Conservation (phyloP, 2,888 invertebrate species). For the Caenorhabditis doughertyi region DNA sequence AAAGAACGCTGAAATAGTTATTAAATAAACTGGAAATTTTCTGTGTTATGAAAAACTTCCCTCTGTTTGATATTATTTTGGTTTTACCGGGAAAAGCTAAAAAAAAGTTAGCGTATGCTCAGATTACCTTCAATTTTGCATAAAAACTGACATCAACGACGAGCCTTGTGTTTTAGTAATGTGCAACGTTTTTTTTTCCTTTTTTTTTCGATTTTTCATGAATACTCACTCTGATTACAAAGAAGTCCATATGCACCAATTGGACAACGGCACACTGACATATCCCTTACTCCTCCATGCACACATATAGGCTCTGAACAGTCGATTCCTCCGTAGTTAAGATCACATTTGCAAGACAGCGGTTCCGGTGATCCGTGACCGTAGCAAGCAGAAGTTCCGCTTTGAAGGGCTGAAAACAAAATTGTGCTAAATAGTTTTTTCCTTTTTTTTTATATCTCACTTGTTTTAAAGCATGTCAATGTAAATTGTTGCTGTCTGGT, state of each 20-base stretch:
- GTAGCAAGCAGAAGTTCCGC: slow-evolving; percentile 5
- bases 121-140: no score
- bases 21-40: no score
- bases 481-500: slow-evolving; percentile 42
- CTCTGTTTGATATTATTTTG: no score
- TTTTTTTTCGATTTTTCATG: no score
- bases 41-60: no score
- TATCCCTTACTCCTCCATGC: slow-evolving; percentile 28
- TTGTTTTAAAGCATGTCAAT: slow-evolving; percentile 36
- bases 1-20: no score
- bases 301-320: slow-evolving; percentile 48
- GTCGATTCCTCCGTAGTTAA: slow-evolving; percentile 30
- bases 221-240: slow-evolving; percentile 17
- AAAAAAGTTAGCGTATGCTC: no score
- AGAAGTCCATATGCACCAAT: slow-evolving; percentile 25
- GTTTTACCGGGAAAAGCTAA: no score
- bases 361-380: slow-evolving; percentile 32
- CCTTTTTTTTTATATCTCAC: no score
- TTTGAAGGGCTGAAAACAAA: not conserved
- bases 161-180: not conserved
- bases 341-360: slow-evolving; percentile 33
- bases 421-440: no score
- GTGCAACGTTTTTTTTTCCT: not conserved
- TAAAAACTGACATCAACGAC: no score
- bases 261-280: slow-evolving; percentile 48